A percentile compares a stretch with the other conserved stretches of the same genome.
These are phyloP conservation scores for Rhagophthalmus giganteus DNA, from an alignment of 2,888 invertebrate species.

Conservation along the genomic window DNA sequence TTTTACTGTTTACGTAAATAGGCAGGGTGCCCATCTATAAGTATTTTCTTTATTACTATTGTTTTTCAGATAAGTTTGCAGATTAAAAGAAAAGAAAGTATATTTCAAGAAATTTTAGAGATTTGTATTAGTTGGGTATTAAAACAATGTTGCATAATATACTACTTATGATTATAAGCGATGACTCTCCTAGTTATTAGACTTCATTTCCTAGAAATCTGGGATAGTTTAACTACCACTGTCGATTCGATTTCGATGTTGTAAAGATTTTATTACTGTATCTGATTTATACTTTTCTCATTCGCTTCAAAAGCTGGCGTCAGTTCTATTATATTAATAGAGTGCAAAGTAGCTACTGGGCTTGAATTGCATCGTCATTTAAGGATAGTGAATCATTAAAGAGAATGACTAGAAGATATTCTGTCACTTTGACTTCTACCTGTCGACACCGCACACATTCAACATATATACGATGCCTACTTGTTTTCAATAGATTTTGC, in stretches of 20 bases:
- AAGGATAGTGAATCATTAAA: constrained; percentile 53
- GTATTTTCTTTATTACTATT: no score
- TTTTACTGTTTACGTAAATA: no score
- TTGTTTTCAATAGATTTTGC: constrained; percentile 11
- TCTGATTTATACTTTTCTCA: constrained; percentile 17
- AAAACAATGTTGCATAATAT: not conserved
- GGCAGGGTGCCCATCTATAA: no score
- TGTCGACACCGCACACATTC: constrained; percentile 26
- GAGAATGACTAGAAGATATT: constrained; percentile 46
- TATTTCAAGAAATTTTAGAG: no score
- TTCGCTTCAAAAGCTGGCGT: constrained; percentile 43
- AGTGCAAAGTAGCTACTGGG: constrained; percentile 55
- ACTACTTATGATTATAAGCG: not conserved
- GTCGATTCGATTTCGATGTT: constrained; percentile 21
- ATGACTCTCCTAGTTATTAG: not conserved
- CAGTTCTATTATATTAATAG: constrained; percentile 54
- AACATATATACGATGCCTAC: constrained; percentile 12
- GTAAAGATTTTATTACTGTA: constrained; percentile 22
- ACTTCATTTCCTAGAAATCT: not conserved
- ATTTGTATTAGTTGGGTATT: not conserved
- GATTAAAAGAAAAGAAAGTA: no score
- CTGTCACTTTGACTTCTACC: constrained; percentile 28
- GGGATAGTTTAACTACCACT: constrained; percentile 1
- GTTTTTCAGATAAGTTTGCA: no score
- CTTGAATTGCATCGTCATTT: constrained; percentile 50